These are phyloP conservation scores for Rhizomys pruinosus DNA, from an alignment of 2,113 vertebrate genomes.

Conservation along the genomic window DNA sequence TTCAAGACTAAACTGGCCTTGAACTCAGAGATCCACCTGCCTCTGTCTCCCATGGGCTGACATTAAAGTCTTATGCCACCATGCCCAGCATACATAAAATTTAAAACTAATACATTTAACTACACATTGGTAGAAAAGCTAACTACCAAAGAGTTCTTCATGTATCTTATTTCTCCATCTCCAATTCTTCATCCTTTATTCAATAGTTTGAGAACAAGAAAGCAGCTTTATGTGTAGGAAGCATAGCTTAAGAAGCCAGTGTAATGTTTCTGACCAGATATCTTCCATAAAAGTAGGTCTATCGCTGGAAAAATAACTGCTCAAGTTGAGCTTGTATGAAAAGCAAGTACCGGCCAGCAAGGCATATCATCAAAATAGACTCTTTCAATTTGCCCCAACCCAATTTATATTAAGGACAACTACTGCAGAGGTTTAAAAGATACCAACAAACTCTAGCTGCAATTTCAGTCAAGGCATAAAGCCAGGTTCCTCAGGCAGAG, in stretches of 20 bases:
- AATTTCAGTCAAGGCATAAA: background rate
- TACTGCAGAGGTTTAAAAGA: background rate
- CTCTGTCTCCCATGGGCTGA: too few relatives aligned
- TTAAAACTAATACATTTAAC: slow-evolving; percentile 20
- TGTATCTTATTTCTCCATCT: background rate
- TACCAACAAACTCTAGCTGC: background rate
- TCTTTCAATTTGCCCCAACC: background rate
- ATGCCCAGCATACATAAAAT: too few relatives aligned
- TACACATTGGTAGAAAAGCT: background rate
- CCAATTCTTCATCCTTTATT: background rate
- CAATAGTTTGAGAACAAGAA: slow-evolving; percentile 6
- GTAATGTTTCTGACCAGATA: background rate
- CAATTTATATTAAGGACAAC: slow-evolving; percentile 15
- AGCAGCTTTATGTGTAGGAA: background rate
- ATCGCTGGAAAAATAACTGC: background rate
- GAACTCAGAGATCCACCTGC: too few relatives aligned
- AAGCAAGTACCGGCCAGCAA: slow-evolving; percentile 1
- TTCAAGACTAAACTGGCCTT: too few relatives aligned
- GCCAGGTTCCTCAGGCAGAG: background rate
- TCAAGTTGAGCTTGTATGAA: background rate
- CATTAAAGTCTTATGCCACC: too few relatives aligned
- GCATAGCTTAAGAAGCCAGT: background rate
- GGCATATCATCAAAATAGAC: background rate
- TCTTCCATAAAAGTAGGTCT: background rate
- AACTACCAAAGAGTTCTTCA: background rate